Evolutionary conservation across 2,888 invertebrate species (phyloP).

Genomic region (Hecatera dysodea): DNA sequence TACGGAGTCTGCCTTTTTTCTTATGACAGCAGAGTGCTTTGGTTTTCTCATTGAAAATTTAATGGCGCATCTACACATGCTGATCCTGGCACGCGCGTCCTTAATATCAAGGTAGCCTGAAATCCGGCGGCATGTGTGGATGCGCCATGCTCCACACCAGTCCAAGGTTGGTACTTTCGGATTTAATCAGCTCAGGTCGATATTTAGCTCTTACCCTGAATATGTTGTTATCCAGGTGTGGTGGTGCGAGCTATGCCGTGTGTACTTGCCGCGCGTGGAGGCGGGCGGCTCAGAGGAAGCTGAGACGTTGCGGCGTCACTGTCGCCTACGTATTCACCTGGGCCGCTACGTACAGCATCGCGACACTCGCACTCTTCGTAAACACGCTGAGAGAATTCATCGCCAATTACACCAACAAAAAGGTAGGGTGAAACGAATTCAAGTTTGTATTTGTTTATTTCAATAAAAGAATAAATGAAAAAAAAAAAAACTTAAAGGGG

Average conservation of each 20-base stretch:
- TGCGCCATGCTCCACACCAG: too few species aligned
- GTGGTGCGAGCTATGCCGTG: slow-evolving; percentile 95
- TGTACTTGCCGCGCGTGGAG: slow-evolving; percentile 92
- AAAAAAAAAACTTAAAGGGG: too few species aligned
- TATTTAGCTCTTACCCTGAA: not conserved
- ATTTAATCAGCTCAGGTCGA: not conserved
- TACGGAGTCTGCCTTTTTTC: too few species aligned
- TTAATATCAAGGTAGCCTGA: too few species aligned
- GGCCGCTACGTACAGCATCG: slow-evolving; percentile 94
- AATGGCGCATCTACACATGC: too few species aligned
- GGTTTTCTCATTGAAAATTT: not conserved
- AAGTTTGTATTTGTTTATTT: not conserved
- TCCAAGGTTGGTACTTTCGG: not conserved
- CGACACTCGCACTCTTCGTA: slow-evolving; percentile 94
- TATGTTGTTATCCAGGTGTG: slow-evolving; percentile 82
- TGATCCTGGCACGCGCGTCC: too few species aligned
- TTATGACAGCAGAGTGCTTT: too few species aligned
- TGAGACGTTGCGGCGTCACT: slow-evolving; percentile 93
- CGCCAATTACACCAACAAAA: slow-evolving; percentile 90
- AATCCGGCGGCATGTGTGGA: too few species aligned
- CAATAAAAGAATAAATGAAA: not conserved
- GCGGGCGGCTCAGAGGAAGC: slow-evolving; percentile 88
- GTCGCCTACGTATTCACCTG: slow-evolving; percentile 94
- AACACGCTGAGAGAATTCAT: slow-evolving; percentile 93
- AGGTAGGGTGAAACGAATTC: slow-evolving; percentile 69